A percentile compares a stretch with the other conserved stretches of the same genome.
phyloP scores from a whole-genome alignment of 2,113 vertebrate genomes.

The Coracopsis vasa region DNA sequence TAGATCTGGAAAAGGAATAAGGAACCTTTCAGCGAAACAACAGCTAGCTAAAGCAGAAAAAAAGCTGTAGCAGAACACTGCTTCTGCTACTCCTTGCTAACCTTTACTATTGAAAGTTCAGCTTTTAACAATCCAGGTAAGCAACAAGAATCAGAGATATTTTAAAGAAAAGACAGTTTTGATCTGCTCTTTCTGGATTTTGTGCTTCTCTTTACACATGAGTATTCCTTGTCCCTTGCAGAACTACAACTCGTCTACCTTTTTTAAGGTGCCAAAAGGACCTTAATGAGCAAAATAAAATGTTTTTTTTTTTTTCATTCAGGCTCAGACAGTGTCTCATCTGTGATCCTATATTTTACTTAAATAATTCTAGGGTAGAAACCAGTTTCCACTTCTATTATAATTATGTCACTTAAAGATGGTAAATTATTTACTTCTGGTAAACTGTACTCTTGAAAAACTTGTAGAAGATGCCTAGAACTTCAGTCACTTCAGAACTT shows the following conservation, averaged over 20 bases:
- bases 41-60: background rate
- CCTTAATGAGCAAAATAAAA: background rate
- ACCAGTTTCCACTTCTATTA: background rate
- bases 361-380: background rate
- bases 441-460: background rate
- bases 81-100: background rate
- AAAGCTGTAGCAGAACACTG: background rate
- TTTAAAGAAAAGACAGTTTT: background rate
- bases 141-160: background rate
- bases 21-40: background rate
- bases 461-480: background rate
- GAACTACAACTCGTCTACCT: background rate
- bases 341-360: background rate
- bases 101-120: background rate
- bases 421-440: background rate
- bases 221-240: background rate
- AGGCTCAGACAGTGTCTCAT: background rate
- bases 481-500: too few relatives aligned
- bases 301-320: background rate
- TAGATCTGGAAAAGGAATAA: background rate
- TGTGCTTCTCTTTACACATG: background rate
- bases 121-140: background rate
- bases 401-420: background rate
- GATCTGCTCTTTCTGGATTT: background rate
- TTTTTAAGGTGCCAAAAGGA: fast-evolving